A percentile compares a stretch with the other conserved stretches of the same genome.
These are phyloP conservation scores for Pristionchus maxplancki DNA, from an alignment of 2,888 invertebrate species.

Conservation along the genomic window DNA sequence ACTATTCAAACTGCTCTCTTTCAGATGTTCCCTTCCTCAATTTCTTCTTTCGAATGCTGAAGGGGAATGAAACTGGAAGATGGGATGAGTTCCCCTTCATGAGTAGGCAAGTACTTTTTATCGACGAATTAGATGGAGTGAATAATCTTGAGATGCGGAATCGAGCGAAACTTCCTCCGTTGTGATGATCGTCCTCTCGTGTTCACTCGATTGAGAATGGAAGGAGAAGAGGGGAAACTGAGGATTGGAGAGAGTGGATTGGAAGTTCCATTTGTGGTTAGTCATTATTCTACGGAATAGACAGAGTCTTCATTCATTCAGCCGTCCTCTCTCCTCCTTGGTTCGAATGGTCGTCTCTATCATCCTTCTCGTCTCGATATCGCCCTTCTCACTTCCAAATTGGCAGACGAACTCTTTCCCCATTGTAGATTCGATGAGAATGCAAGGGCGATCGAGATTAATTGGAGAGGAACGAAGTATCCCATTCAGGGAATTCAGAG, in stretches of 20 bases:
- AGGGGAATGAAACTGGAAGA: constrained; percentile 85
- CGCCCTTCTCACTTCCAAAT: constrained; percentile 87
- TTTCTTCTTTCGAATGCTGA: constrained; percentile 92
- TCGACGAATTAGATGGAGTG: too few species aligned
- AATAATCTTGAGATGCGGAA: constrained; percentile 42
- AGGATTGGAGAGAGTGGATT: constrained; percentile 59
- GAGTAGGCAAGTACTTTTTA: background rate
- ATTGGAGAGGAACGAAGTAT: constrained; percentile 81
- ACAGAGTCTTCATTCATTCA: constrained; percentile 52
- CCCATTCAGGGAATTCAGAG: background rate
- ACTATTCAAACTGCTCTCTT: constrained; percentile 47
- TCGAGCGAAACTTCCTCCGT: constrained; percentile 86
- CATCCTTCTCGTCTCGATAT: constrained; percentile 89
- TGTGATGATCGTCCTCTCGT: constrained; percentile 97
- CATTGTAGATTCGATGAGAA: constrained; percentile 83
- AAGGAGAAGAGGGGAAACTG: constrained; percentile 53
- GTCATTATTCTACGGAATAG: background rate
- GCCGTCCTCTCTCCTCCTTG: constrained; percentile 68
- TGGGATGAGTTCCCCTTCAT: constrained; percentile 77
- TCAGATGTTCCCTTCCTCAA: constrained; percentile 90
- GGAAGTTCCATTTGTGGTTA: constrained; percentile 59
- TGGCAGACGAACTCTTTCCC: constrained; percentile 86
- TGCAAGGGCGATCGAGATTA: constrained; percentile 87
- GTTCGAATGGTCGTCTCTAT: constrained; percentile 87
- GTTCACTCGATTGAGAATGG: constrained; percentile 82